These are phyloP conservation scores for Tachycineta bicolor DNA, from an alignment of 2,113 vertebrate genomes.

Conservation along the genomic window DNA sequence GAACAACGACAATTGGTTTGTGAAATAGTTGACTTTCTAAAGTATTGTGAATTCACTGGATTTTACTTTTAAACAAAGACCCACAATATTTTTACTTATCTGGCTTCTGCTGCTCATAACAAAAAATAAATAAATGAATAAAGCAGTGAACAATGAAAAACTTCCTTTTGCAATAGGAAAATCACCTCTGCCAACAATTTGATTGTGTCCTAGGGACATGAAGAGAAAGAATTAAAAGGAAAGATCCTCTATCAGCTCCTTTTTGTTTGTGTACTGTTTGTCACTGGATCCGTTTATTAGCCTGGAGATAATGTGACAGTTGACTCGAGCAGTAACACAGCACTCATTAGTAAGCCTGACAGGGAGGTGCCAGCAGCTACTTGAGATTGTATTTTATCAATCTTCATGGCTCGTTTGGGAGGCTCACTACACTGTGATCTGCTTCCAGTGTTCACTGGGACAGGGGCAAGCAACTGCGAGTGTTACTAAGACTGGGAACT, in stretches of 20 bases:
- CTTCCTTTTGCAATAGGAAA: conserved; percentile 6
- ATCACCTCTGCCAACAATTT: background rate
- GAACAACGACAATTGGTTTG: background rate
- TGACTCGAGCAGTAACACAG: conserved; percentile 74
- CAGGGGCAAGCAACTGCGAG: background rate
- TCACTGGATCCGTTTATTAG: conserved; percentile 73
- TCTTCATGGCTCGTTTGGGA: conserved; percentile 77
- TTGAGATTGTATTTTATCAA: conserved; percentile 75
- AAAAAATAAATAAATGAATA: background rate
- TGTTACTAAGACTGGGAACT: background rate
- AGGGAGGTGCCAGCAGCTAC: conserved; percentile 75
- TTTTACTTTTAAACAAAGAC: background rate
- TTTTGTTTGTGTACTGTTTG: conserved; percentile 74
- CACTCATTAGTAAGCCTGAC: conserved; percentile 78
- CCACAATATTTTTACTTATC: background rate
- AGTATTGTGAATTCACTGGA: background rate
- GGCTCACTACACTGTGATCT: conserved; percentile 46
- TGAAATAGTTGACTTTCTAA: background rate
- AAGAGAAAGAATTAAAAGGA: conserved; percentile 46
- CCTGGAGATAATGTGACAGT: conserved; percentile 76
- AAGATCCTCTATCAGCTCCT: conserved; percentile 64
- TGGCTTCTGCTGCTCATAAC: background rate
- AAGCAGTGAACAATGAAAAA: background rate
- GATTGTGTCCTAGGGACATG: conserved; percentile 34
- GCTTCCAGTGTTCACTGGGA: conserved; percentile 32